Conservation (phyloP, 2,797 vertebrate genomes). For the Discoglossus pictus region DNA sequence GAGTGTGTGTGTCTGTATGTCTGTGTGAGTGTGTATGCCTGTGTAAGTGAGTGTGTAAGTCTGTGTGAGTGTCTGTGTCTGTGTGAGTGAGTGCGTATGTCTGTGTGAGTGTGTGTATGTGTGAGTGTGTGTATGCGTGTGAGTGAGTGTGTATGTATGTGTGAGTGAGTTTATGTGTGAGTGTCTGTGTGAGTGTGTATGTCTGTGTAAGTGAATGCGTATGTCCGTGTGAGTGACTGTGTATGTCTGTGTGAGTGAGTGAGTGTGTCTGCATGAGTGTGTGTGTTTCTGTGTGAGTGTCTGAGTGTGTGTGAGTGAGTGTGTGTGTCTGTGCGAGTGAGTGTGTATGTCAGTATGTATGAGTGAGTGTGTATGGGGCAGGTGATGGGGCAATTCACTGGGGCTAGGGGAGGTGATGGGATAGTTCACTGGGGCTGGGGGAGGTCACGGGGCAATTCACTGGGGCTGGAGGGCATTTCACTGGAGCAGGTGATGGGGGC, state of each 20-base stretch:
- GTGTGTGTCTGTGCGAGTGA: no score
- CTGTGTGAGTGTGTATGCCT: not conserved
- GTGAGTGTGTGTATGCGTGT: not conserved
- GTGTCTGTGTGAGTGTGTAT: not conserved
- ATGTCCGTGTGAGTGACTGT: not conserved
- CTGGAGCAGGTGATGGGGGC: no score
- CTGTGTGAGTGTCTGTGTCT: not conserved
- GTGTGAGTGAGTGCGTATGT: not conserved
- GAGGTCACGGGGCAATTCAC: no score
- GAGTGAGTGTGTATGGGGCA: no score
- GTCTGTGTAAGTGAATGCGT: not conserved
- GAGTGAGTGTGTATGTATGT: not conserved
- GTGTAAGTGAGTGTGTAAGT: not conserved
- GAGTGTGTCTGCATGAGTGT: not conserved
- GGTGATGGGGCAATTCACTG: no score
- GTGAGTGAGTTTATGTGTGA: not conserved
- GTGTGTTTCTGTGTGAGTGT: no score
- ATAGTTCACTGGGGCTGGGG: no score
- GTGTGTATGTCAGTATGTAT: no score
- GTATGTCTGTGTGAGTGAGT: not conserved
- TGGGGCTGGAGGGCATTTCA: no score
- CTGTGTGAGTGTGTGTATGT: not conserved
- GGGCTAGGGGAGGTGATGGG: no score
- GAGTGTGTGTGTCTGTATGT: not conserved
- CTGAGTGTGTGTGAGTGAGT: no score